A percentile compares a stretch with the other conserved stretches of the same genome.
phyloP scores from a whole-genome alignment of 1,140 invertebrate species.

The Anagrus nilaparvatae region DNA sequence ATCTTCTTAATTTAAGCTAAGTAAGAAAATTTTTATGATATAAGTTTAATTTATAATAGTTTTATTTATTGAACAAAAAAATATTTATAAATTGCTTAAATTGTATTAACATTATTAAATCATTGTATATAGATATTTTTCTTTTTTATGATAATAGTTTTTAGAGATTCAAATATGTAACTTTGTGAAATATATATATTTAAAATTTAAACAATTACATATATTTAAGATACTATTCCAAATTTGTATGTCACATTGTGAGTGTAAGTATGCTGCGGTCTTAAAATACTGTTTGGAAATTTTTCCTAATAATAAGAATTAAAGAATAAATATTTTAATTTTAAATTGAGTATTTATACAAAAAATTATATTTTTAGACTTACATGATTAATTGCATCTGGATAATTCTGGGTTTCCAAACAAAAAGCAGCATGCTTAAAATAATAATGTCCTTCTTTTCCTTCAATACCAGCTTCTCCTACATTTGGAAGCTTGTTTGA shows the following conservation, averaged over 20 bases:
- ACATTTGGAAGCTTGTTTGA: constrained; percentile 58
- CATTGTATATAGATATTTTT: too few species aligned
- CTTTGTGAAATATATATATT: too few species aligned
- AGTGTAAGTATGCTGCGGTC: constrained; percentile 61
- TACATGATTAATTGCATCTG: constrained; percentile 80
- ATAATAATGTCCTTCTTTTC: constrained; percentile 62
- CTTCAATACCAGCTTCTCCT: constrained; percentile 40
- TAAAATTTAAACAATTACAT: neutral
- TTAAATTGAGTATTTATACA: constrained; percentile 6
- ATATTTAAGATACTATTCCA: constrained; percentile 30
- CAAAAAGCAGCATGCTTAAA: constrained; percentile 74
- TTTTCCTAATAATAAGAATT: constrained; percentile 45
- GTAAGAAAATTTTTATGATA: too few species aligned
- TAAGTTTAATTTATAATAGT: too few species aligned
- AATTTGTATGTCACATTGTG: constrained; percentile 54
- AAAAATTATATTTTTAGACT: constrained; percentile 26
- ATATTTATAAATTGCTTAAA: too few species aligned
- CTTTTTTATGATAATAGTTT: too few species aligned
- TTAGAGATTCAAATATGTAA: too few species aligned
- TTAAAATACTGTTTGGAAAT: constrained; percentile 63
- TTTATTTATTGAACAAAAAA: too few species aligned
- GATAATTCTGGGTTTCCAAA: constrained; percentile 87
- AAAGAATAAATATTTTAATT: constrained; percentile 3
- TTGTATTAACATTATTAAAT: too few species aligned
- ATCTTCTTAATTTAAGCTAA: constrained; percentile 16